Conservation (phyloP, 2,113 vertebrate genomes). For the Falcunculus frontatus region DNA sequence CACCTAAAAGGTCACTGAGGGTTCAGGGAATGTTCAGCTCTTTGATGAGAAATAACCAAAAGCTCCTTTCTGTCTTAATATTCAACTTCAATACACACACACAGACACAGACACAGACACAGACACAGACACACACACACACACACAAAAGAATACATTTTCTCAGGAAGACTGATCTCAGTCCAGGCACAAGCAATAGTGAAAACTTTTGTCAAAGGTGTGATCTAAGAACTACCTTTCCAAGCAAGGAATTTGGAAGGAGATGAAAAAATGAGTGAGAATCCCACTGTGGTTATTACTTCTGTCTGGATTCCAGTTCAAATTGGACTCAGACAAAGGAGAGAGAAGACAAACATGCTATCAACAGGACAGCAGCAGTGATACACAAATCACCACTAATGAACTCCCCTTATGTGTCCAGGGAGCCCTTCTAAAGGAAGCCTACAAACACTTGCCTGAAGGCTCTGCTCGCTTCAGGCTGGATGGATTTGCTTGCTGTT, state of each 20-base stretch:
- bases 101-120: not conserved
- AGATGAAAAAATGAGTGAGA: constrained; percentile 1
- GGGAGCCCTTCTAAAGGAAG: not conserved
- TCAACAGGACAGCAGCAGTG: not conserved
- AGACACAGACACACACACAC: not conserved
- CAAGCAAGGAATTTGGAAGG: constrained; percentile 17
- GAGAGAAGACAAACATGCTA: not conserved
- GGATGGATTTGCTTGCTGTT: not conserved
- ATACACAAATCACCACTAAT: not conserved
- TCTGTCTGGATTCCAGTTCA: not conserved
- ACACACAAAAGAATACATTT: not conserved
- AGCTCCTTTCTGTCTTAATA: not conserved
- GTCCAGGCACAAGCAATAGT: not conserved
- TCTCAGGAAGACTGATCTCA: not conserved
- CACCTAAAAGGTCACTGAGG: not conserved
- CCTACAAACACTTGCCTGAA: not conserved
- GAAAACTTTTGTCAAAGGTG: not conserved
- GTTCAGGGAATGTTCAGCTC: not conserved
- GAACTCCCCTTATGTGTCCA: not conserved
- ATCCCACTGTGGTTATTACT: constrained; percentile 4
- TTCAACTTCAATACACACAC: not conserved
- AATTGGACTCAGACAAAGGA: not conserved
- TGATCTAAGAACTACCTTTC: not conserved
- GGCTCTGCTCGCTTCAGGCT: not conserved
- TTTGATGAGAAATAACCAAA: not conserved